A percentile compares a stretch with the other conserved stretches of the same genome.
Conservation (phyloP, 1,140 invertebrate species). For the Littorina saxatilis region DNA sequence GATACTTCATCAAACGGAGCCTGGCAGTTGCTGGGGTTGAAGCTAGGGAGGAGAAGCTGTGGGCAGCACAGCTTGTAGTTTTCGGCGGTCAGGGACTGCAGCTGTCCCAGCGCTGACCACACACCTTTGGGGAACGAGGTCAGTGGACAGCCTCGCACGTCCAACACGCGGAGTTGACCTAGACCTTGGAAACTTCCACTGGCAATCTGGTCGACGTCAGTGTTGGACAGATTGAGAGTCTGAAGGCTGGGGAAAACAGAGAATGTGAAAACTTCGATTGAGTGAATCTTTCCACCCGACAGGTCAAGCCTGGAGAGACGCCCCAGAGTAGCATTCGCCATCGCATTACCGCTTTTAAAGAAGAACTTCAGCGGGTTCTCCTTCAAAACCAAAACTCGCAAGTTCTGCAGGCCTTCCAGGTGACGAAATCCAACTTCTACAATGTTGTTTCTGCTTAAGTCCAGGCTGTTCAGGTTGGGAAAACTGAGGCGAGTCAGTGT, state of each 20-base stretch:
- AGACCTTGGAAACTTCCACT: neutral
- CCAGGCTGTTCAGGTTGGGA: constrained; percentile 9
- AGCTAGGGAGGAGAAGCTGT: neutral
- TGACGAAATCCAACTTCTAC: neutral
- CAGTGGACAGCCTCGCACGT: neutral
- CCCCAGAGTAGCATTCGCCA: neutral
- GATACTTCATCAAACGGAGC: constrained; percentile 48
- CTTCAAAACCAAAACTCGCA: constrained; percentile 26
- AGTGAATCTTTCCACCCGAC: neutral
- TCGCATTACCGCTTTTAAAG: constrained; percentile 11
- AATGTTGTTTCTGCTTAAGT: constrained; percentile 38
- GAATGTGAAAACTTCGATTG: constrained; percentile 18
- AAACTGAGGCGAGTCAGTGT: neutral
- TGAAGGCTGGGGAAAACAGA: constrained; percentile 13
- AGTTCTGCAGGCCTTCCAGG: neutral
- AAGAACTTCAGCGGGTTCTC: neutral
- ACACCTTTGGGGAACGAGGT: constrained; percentile 17
- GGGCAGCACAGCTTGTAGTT: constrained; percentile 50
- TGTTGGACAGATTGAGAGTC: neutral
- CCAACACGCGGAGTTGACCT: neutral
- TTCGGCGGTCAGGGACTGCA: constrained; percentile 44
- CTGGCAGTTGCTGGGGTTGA: constrained; percentile 41
- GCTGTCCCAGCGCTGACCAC: constrained; percentile 36
- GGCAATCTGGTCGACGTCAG: neutral
- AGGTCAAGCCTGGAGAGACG: constrained; percentile 24